A percentile compares a stretch with the other conserved stretches of the same genome.
Evolutionary conservation across 2,888 invertebrate species (phyloP).

Genomic region (Troilus luridus): DNA sequence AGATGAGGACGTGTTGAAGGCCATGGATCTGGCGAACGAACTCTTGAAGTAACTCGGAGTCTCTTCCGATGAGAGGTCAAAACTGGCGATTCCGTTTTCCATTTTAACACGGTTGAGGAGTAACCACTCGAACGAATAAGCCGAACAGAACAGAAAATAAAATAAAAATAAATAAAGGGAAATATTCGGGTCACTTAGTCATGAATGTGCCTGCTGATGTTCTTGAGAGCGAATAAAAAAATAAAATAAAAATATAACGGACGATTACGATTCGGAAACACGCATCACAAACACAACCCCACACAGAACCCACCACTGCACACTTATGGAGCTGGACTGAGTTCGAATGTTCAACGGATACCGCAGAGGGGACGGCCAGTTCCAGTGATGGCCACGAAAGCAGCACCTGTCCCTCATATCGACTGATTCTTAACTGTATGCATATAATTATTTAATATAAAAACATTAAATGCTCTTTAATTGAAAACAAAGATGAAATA

Average conservation of each 20-base stretch:
- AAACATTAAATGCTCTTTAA: no score
- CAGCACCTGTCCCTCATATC: neutral
- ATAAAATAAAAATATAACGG: neutral
- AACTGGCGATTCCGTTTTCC: constrained; percentile 63
- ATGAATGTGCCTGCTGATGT: constrained; percentile 30
- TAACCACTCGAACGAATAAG: constrained; percentile 9
- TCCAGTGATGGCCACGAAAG: neutral
- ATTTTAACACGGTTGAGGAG: neutral
- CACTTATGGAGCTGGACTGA: constrained; percentile 43
- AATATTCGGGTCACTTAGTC: neutral
- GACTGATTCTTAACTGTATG: neutral
- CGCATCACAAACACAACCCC: constrained; percentile 35
- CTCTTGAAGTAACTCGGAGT: constrained; percentile 65
- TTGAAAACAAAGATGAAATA: no score
- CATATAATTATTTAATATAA: neutral
- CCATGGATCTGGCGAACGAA: constrained; percentile 66
- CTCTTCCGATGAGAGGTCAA: constrained; percentile 64
- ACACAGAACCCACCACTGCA: constrained; percentile 34
- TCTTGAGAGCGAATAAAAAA: neutral
- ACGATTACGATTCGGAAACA: constrained; percentile 21
- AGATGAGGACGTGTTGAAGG: constrained; percentile 63
- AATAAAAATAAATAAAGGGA: neutral
- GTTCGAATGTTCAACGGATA: constrained; percentile 45
- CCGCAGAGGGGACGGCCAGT: neutral
- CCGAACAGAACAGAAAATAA: neutral